These are phyloP conservation scores for Meriones unguiculatus DNA, from an alignment of 2,113 vertebrate species.

Conservation along the genomic window DNA sequence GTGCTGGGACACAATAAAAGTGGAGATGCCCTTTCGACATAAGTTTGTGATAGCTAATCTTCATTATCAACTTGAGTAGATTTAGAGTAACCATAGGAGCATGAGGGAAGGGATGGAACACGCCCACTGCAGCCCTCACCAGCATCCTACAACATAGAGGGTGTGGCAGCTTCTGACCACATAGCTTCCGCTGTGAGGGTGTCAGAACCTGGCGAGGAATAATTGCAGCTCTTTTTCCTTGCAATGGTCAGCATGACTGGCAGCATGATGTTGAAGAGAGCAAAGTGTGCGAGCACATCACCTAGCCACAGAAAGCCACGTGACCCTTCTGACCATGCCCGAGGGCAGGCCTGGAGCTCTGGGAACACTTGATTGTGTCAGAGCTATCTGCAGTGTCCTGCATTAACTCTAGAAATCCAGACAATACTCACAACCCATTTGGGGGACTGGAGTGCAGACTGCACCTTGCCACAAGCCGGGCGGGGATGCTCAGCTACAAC, in stretches of 20 bases:
- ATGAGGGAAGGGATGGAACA: slow-evolving; percentile 18
- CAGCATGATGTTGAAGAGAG: background rate
- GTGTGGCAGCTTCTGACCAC: background rate
- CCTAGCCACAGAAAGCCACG: background rate
- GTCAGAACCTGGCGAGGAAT: slow-evolving; percentile 17
- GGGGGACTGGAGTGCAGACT: slow-evolving; percentile 17
- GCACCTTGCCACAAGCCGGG: background rate
- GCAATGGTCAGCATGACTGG: background rate
- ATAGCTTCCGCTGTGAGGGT: background rate
- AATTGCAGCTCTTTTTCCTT: background rate
- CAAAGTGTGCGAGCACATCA: background rate
- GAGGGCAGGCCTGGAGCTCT: background rate
- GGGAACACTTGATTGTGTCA: slow-evolving; percentile 58
- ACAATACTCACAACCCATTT: slow-evolving; percentile 18
- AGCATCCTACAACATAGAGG: background rate
- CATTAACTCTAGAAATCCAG: slow-evolving; percentile 59
- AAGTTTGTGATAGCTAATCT: background rate
- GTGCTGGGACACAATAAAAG: background rate
- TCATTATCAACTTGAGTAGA: background rate
- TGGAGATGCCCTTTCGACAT: background rate
- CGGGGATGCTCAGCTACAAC: background rate
- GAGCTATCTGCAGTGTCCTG: slow-evolving; percentile 52
- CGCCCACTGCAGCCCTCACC: background rate
- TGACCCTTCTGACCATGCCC: background rate
- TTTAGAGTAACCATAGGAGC: background rate